Evolutionary conservation across 2,888 invertebrate genomes (phyloP).

Genomic region (Conops quadrifasciatus): DNA sequence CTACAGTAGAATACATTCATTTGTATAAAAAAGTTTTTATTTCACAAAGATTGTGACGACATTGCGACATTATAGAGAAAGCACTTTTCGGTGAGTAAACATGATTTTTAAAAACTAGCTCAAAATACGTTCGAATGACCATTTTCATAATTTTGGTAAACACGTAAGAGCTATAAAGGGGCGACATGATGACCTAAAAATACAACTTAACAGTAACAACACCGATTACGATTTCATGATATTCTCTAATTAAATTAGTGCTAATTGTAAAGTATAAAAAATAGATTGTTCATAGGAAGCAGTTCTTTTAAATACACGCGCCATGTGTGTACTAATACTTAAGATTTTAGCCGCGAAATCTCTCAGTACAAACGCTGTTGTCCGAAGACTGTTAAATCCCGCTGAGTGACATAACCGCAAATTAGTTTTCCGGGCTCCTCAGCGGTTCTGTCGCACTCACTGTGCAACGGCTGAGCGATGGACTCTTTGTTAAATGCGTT

Average conservation of each 20-base stretch:
- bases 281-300: slow-evolving; percentile 29
- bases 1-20: too few relatives aligned
- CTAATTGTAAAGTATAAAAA: slow-evolving; percentile 4
- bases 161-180: too few relatives aligned
- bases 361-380: slow-evolving; percentile 37
- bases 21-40: too few relatives aligned
- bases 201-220: too few relatives aligned
- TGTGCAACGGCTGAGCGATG: background rate
- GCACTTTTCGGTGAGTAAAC: too few relatives aligned
- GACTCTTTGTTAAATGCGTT: slow-evolving; percentile 49
- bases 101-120: too few relatives aligned
- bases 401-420: slow-evolving; percentile 58
- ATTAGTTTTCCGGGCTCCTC: slow-evolving; percentile 43
- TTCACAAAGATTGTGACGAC: too few relatives aligned
- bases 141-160: too few relatives aligned
- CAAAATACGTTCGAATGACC: too few relatives aligned
- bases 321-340: slow-evolving; percentile 14
- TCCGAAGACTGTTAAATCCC: slow-evolving; percentile 55
- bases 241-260: background rate
- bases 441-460: background rate
- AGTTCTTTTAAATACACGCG: slow-evolving; percentile 17
- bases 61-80: too few relatives aligned
- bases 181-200: too few relatives aligned
- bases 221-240: background rate
- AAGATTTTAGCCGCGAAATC: background rate